Evolutionary conservation across 2,888 invertebrate species (phyloP).

Genomic region (Ophion slaviceki): DNA sequence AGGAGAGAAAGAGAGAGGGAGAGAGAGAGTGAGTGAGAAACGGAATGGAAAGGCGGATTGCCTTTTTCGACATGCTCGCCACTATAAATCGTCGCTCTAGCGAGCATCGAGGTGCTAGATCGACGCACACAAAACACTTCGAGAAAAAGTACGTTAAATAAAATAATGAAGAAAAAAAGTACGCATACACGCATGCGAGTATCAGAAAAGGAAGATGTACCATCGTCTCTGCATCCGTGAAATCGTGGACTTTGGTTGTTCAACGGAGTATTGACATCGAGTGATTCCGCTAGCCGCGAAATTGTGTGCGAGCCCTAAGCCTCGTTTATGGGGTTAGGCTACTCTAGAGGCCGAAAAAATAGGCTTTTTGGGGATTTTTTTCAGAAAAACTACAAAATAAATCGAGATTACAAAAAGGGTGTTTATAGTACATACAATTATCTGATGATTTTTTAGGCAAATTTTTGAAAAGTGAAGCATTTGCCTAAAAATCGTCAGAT

Average conservation of each 20-base stretch:
- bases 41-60: constrained; percentile 75
- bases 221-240: background rate
- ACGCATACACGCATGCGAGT: background rate
- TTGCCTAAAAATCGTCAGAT: too few relatives aligned
- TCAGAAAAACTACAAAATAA: too few relatives aligned
- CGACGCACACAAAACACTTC: constrained; percentile 45
- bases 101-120: constrained; percentile 78
- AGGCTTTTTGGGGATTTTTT: too few relatives aligned
- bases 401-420: too few relatives aligned
- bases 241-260: background rate
- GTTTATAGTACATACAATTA: too few relatives aligned
- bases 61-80: constrained; percentile 62
- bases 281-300: background rate
- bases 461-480: too few relatives aligned
- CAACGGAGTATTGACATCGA: background rate
- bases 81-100: constrained; percentile 80
- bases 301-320: background rate
- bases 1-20: constrained; percentile 54
- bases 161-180: background rate
- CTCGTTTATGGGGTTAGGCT: background rate
- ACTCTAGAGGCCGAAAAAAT: too few relatives aligned
- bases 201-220: background rate
- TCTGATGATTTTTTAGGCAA: too few relatives aligned
- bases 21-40: constrained; percentile 46
- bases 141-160: background rate